Conservation (phyloP, 2,113 vertebrate species). For the Solea senegalensis region DNA sequence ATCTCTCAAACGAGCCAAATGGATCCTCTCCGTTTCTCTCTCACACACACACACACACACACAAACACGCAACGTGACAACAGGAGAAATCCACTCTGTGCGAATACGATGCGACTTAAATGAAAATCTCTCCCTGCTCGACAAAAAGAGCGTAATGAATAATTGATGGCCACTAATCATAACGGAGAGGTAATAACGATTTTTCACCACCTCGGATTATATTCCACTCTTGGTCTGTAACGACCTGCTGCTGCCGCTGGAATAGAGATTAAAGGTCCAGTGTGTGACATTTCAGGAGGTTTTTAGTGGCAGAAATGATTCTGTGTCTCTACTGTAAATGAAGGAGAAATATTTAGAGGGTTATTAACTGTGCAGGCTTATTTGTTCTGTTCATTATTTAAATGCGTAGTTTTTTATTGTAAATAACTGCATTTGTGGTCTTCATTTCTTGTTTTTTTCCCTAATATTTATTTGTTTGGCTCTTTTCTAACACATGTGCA, state of each 20-base stretch:
- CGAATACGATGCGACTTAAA: slow-evolving; percentile 67
- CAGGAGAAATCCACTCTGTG: slow-evolving; percentile 56
- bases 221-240: slow-evolving; percentile 16
- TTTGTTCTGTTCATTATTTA: no score
- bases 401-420: no score
- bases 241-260: slow-evolving; percentile 12
- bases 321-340: no score
- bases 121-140: slow-evolving; percentile 60
- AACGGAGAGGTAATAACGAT: slow-evolving; percentile 65
- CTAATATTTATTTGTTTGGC: no score
- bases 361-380: no score
- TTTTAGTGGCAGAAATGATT: no score
- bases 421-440: no score
- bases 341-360: no score
- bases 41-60: slow-evolving; percentile 63
- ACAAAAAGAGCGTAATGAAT: slow-evolving; percentile 66
- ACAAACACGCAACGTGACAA: slow-evolving; percentile 74
- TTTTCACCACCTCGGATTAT: slow-evolving; percentile 42
- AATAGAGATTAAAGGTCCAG: slow-evolving; percentile 28
- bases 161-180: slow-evolving; percentile 70
- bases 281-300: no score
- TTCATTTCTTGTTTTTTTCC: no score
- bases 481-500: no score
- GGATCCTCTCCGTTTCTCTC: slow-evolving; percentile 67
- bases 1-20: slow-evolving; percentile 75